phyloP scores from a whole-genome alignment of 2,888 invertebrate species.

The Stenolophus ochropezus region DNA sequence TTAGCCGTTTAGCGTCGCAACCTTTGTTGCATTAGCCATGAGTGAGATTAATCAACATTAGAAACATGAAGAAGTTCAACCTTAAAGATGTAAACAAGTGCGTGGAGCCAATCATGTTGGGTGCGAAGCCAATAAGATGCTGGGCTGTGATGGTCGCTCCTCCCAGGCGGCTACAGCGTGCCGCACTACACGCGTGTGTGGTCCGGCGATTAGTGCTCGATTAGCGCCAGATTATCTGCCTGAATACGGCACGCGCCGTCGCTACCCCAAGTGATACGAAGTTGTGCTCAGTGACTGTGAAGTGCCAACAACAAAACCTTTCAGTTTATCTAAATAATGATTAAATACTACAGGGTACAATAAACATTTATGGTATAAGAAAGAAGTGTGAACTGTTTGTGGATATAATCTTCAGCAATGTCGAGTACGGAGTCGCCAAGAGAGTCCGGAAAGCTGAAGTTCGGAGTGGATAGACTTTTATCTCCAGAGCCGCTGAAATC shows the following conservation, averaged over 20 bases:
- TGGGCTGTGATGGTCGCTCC: conserved; percentile 64
- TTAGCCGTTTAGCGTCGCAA: too few species aligned
- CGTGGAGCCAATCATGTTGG: conserved; percentile 28
- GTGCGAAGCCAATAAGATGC: conserved; percentile 53
- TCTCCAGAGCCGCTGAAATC: conserved; percentile 72
- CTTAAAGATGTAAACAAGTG: background rate
- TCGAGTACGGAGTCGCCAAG: conserved; percentile 16
- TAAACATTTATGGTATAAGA: too few species aligned
- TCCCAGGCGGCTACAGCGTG: conserved; percentile 64
- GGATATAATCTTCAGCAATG: conserved; percentile 4
- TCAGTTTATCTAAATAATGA: too few species aligned
- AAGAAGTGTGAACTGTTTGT: too few species aligned
- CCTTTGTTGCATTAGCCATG: background rate
- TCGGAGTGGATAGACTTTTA: conserved; percentile 83
- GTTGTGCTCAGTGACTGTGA: background rate
- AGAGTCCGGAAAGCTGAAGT: conserved; percentile 75
- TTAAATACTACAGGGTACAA: too few species aligned
- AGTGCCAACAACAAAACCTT: background rate
- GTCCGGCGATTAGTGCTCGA: conserved; percentile 63
- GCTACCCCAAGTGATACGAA: background rate
- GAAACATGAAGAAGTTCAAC: conserved; percentile 13
- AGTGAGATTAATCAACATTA: background rate
- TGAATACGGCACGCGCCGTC: conserved; percentile 25
- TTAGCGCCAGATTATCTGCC: conserved; percentile 43
- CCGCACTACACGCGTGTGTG: conserved; percentile 62